These are phyloP conservation scores for Beroe ovata DNA, from an alignment of 37 sponge, comb jelly and placozoan genomes.

Conservation along the genomic window DNA sequence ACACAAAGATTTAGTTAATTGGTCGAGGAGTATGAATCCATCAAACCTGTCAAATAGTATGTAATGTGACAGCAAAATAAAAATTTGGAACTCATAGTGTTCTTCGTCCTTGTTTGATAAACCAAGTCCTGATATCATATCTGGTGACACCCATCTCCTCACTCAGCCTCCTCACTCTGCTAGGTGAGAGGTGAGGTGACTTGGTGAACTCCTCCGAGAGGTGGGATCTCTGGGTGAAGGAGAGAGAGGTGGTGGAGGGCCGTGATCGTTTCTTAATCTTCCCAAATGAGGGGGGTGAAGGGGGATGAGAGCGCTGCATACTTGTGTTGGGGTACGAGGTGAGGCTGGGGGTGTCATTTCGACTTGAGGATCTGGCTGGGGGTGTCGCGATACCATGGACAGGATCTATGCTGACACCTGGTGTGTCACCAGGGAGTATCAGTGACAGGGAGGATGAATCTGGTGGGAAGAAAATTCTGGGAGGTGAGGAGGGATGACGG, in stretches of 20 bases:
- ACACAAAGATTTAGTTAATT: too few species aligned
- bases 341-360: background rate
- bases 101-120: background rate
- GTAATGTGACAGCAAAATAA: background rate
- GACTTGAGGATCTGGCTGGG: background rate
- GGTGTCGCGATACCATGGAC: too few species aligned
- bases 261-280: background rate
- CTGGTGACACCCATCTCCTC: background rate
- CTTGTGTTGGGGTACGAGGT: background rate
- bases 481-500: background rate
- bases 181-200: background rate
- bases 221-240: background rate
- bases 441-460: background rate
- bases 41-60: too few species aligned
- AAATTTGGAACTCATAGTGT: background rate
- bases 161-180: background rate
- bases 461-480: background rate
- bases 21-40: too few species aligned
- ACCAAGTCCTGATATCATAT: background rate
- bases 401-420: too few species aligned
- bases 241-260: background rate
- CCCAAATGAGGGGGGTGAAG: background rate
- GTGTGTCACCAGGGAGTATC: too few species aligned
- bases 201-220: background rate
- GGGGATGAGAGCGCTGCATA: background rate